A percentile compares a stretch with the other conserved stretches of the same genome.
Evolutionary conservation across 2,888 invertebrate species (phyloP).

Genomic region (Nomada fabriciana): DNA sequence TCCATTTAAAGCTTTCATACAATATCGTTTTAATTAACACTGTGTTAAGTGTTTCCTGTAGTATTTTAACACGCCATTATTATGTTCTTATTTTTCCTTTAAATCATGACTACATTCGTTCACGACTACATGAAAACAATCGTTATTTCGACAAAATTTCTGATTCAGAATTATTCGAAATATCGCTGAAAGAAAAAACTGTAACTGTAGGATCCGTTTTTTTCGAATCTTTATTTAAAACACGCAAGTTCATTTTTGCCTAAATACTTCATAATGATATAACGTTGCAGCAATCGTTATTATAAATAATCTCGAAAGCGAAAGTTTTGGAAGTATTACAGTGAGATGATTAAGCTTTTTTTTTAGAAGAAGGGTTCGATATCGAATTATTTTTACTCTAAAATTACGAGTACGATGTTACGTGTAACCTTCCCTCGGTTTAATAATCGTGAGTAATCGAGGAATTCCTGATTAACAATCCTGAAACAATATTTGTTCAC

Average conservation of each 20-base stretch:
- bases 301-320: not conserved
- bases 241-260: not conserved
- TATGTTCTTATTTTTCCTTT: not conserved
- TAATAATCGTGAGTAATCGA: not conserved
- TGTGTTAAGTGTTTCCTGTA: not conserved
- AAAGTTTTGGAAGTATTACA: conserved; percentile 16
- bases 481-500: conserved; percentile 2
- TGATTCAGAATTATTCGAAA: not conserved
- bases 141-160: conserved; percentile 11
- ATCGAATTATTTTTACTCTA: not conserved
- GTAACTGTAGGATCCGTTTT: not conserved
- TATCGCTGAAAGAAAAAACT: conserved; percentile 21
- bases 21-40: not conserved
- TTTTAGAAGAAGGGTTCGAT: not conserved
- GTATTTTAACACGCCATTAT: not conserved
- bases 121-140: not conserved
- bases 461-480: not conserved
- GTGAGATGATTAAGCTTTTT: conserved; percentile 3
- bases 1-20: conserved; percentile 9
- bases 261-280: not conserved
- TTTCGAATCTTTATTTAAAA: not conserved
- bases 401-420: not conserved
- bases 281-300: not conserved
- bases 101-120: not conserved
- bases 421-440: not conserved